Evolutionary conservation across 2,888 invertebrate species (phyloP).

Genomic region (Charanyca ferruginea): DNA sequence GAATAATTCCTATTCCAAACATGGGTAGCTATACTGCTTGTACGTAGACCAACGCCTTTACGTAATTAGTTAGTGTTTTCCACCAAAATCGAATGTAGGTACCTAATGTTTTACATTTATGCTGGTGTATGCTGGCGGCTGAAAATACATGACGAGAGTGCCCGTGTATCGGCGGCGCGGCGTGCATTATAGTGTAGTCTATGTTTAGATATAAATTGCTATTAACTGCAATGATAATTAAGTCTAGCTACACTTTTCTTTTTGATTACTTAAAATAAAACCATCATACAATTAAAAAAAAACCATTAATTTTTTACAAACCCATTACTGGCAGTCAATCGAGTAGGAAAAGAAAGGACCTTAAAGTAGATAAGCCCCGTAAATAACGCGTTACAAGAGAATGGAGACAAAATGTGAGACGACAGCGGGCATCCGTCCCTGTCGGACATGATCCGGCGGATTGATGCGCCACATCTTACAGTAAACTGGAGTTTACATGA

Average conservation of each 20-base stretch:
- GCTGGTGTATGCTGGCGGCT: conserved; percentile 2
- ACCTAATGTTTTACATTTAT: not conserved
- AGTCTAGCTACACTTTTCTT: too few species aligned
- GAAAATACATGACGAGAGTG: not conserved
- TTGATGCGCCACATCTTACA: conserved; percentile 66
- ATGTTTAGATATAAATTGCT: not conserved
- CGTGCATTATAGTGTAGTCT: not conserved
- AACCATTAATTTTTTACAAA: conserved; percentile 1
- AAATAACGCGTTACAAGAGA: conserved; percentile 59
- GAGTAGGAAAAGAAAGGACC: conserved; percentile 39
- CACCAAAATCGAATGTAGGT: conserved; percentile 22
- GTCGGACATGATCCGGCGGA: conserved; percentile 69
- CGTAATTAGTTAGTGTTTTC: conserved; percentile 55
- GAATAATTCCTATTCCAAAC: conserved; percentile 58
- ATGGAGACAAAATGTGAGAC: conserved; percentile 62
- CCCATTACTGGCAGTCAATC: conserved; percentile 43
- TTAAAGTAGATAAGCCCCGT: conserved; percentile 46
- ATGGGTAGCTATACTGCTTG: conserved; percentile 18
- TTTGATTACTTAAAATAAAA: too few species aligned
- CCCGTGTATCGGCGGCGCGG: not conserved
- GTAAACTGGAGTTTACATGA: conserved; percentile 38
- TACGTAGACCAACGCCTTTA: conserved; percentile 24
- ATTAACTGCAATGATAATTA: too few species aligned
- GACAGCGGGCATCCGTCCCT: conserved; percentile 58
- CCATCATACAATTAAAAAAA: not conserved